These are phyloP conservation scores for Scylla paramamosain DNA, from an alignment of 1,140 invertebrate species.

Conservation along the genomic window DNA sequence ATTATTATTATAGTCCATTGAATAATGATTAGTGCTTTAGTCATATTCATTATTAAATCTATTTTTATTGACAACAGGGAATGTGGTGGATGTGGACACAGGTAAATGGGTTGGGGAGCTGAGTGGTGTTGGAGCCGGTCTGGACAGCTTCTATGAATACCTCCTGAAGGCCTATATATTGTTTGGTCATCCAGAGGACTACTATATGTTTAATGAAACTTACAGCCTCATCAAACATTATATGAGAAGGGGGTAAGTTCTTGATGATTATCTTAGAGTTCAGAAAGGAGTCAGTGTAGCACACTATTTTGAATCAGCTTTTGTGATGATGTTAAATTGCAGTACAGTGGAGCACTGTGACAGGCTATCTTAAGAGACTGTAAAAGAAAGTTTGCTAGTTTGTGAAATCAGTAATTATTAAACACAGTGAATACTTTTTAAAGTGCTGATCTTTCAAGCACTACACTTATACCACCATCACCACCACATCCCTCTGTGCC, in stretches of 20 bases:
- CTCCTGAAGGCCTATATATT: constrained; percentile 86
- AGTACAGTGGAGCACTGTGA: background rate
- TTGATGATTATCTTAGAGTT: background rate
- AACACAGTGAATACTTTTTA: too few relatives aligned
- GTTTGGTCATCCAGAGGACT: constrained; percentile 85
- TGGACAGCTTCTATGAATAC: constrained; percentile 88
- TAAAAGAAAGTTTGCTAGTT: too few relatives aligned
- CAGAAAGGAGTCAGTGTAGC: too few relatives aligned
- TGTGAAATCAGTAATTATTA: too few relatives aligned
- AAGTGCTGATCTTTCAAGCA: too few relatives aligned
- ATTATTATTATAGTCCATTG: background rate
- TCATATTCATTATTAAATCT: background rate
- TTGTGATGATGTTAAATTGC: too few relatives aligned
- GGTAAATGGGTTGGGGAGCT: constrained; percentile 85
- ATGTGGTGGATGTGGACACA: constrained; percentile 85
- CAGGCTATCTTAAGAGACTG: too few relatives aligned
- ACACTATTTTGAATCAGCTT: too few relatives aligned
- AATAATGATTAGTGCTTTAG: background rate
- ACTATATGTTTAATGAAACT: constrained; percentile 84
- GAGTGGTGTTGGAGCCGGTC: constrained; percentile 86
- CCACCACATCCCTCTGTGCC: too few relatives aligned
- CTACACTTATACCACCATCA: too few relatives aligned
- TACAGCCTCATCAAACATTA: constrained; percentile 84
- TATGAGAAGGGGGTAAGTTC: constrained; percentile 84
- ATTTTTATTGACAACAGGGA: constrained; percentile 81